phyloP scores from a whole-genome alignment of 2,888 invertebrate species.

The Digitonthophagus gazella region DNA sequence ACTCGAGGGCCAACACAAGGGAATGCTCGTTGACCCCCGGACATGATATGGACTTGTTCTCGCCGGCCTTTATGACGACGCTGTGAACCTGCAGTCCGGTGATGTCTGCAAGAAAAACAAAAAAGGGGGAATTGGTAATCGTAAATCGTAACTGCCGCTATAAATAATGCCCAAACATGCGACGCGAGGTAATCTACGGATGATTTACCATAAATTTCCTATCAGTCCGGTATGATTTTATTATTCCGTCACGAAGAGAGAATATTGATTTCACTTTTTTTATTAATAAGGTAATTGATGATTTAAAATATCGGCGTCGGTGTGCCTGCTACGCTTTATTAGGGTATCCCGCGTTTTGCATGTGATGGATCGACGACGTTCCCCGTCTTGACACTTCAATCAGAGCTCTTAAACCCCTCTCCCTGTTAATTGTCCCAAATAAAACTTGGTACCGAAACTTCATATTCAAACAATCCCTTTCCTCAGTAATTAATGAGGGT shows the following conservation, averaged over 20 bases:
- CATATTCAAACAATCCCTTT: background rate
- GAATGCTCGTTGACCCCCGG: conserved; percentile 68
- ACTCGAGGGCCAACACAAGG: conserved; percentile 62
- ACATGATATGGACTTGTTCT: conserved; percentile 64
- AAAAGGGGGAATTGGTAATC: conserved; percentile 10
- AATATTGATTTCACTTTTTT: conserved; percentile 15
- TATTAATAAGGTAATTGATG: conserved; percentile 16
- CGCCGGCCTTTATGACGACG: conserved; percentile 62
- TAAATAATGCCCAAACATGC: background rate
- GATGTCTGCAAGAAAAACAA: conserved; percentile 56
- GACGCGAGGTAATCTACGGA: background rate
- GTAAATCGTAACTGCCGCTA: background rate
- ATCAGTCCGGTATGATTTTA: background rate
- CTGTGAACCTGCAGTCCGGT: conserved; percentile 59
- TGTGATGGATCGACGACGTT: background rate
- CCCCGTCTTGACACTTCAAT: background rate
- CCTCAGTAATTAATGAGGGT: background rate
- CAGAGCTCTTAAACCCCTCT: background rate
- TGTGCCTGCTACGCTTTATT: background rate
- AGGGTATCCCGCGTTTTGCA: background rate
- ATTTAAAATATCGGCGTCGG: conserved; percentile 4
- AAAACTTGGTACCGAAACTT: background rate
- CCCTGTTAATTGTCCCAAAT: background rate
- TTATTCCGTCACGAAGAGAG: conserved; percentile 1
- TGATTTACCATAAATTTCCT: background rate